phyloP scores from a whole-genome alignment of 2,113 vertebrate genomes.

The Anser cygnoides region DNA sequence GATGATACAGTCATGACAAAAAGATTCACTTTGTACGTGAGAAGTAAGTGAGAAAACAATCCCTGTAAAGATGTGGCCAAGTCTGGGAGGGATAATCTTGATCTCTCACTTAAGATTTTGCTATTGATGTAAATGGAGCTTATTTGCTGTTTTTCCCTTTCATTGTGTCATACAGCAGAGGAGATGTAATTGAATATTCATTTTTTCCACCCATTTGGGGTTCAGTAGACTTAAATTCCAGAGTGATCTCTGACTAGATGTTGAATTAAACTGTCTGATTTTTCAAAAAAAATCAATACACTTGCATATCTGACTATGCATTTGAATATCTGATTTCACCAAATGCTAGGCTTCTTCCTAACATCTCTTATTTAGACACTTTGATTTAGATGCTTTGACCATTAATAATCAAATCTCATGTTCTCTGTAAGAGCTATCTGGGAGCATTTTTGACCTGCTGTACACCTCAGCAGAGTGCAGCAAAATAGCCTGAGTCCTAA shows the following conservation, averaged over 20 bases:
- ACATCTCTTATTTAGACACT: not conserved
- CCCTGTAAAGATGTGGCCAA: not conserved
- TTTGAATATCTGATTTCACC: not conserved
- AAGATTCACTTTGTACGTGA: constrained; percentile 82
- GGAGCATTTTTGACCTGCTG: not conserved
- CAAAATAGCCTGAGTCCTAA: not conserved
- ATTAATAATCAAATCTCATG: not conserved
- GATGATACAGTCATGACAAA: constrained; percentile 73
- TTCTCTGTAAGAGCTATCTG: not conserved
- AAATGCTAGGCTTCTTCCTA: not conserved
- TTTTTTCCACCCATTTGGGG: not conserved
- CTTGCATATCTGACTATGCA: not conserved
- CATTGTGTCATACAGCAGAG: not conserved
- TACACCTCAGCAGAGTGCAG: not conserved
- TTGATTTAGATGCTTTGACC: not conserved
- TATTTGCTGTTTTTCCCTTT: not conserved
- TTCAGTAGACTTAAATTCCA: not conserved
- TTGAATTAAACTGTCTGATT: not conserved
- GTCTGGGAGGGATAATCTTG: not conserved
- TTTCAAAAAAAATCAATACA: not conserved
- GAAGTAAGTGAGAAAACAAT: constrained; percentile 79
- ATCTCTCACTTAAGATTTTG: not conserved
- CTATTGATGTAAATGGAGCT: not conserved
- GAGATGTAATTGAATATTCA: not conserved
- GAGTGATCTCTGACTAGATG: not conserved